Evolutionary conservation across 2,113 vertebrate genomes (phyloP).

Genomic region (Chloebia gouldiae): DNA sequence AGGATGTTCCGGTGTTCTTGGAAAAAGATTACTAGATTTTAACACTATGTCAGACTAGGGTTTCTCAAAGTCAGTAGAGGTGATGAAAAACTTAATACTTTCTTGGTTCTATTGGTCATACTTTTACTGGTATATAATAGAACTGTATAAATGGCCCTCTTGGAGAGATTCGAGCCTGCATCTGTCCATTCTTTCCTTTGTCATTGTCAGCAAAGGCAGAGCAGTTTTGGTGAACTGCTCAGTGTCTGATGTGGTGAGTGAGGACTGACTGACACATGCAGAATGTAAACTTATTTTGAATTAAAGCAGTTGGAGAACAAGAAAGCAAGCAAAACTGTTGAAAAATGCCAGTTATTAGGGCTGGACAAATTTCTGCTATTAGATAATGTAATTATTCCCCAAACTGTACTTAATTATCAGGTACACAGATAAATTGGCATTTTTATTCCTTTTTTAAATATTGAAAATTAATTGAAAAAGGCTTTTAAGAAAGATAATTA

Average conservation of each 20-base stretch:
- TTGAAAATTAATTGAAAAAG: constrained; percentile 80
- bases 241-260: neutral
- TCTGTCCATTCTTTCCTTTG: neutral
- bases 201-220: neutral
- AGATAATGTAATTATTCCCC: constrained; percentile 75
- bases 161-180: neutral
- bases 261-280: neutral
- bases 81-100: neutral
- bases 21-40: neutral
- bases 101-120: neutral
- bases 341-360: constrained; percentile 48
- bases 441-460: constrained; percentile 76
- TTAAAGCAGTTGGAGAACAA: neutral
- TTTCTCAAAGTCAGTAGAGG: neutral
- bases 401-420: constrained; percentile 77
- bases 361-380: constrained; percentile 66
- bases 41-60: neutral
- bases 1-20: neutral
- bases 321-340: neutral
- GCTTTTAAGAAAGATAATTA: constrained; percentile 77
- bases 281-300: neutral
- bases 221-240: neutral
- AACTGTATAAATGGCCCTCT: neutral
- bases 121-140: neutral
- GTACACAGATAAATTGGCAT: constrained; percentile 71